These are phyloP conservation scores for Chionodraco myersi DNA, from an alignment of 2,113 vertebrate species.

Conservation along the genomic window DNA sequence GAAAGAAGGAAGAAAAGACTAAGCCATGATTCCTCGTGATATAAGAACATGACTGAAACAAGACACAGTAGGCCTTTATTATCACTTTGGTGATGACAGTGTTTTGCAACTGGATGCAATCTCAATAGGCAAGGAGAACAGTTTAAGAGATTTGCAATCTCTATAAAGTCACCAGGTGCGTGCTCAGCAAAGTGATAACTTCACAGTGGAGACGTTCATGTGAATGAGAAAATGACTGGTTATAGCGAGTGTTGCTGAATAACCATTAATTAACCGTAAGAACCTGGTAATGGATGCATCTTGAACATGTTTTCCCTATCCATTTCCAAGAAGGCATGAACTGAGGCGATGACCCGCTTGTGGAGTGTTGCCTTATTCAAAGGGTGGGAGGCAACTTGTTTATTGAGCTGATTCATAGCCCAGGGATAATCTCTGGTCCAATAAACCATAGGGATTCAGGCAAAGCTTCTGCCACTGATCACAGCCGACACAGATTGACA, in stretches of 20 bases:
- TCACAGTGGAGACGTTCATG: constrained; percentile 10
- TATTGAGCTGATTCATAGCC: constrained; percentile 72
- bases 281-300: constrained; percentile 11
- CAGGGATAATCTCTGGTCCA: constrained; percentile 66
- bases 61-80: constrained; percentile 34
- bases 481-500: constrained; percentile 66
- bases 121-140: constrained; percentile 16
- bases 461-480: constrained; percentile 64
- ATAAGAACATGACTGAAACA: constrained; percentile 25
- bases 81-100: constrained; percentile 16
- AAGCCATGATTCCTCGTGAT: constrained; percentile 29
- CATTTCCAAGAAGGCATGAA: constrained; percentile 42
- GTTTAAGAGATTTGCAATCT: constrained; percentile 37
- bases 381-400: constrained; percentile 59
- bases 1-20: constrained; percentile 6
- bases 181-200: constrained; percentile 14
- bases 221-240: constrained; percentile 20
- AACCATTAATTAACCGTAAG: constrained; percentile 34
- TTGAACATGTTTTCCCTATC: constrained; percentile 31
- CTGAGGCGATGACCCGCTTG: constrained; percentile 46
- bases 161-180: constrained; percentile 33
- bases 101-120: constrained; percentile 31
- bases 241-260: constrained; percentile 3
- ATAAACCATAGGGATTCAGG: constrained; percentile 67
- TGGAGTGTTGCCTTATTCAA: constrained; percentile 42